phyloP scores from a whole-genome alignment of 1,140 invertebrate genomes.

The Danaus plexippus region DNA sequence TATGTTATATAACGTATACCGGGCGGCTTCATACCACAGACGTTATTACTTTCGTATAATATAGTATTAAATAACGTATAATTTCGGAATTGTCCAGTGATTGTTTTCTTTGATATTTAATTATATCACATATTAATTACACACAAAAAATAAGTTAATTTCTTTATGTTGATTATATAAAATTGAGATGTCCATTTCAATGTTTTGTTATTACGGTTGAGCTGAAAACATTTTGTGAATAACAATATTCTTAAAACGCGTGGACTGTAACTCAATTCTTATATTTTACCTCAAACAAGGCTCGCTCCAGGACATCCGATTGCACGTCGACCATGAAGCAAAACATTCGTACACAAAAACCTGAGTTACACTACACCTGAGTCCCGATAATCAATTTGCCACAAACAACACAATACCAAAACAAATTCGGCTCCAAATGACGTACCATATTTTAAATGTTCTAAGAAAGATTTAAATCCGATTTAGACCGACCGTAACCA shows the following conservation, averaged over 20 bases:
- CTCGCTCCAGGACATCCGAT: slow-evolving; percentile 13
- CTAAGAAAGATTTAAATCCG: slow-evolving; percentile 35
- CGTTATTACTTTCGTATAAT: too few relatives aligned
- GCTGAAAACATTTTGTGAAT: too few relatives aligned
- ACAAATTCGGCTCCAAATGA: slow-evolving; percentile 12
- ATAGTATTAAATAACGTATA: too few relatives aligned
- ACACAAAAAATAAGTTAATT: too few relatives aligned
- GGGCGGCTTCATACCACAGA: too few relatives aligned
- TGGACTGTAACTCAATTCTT: too few relatives aligned
- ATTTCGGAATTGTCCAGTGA: neutral
- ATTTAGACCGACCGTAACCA: slow-evolving; percentile 37
- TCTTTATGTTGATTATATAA: too few relatives aligned
- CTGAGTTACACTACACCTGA: slow-evolving; percentile 16
- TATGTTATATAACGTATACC: too few relatives aligned
- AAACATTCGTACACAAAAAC: slow-evolving; percentile 9
- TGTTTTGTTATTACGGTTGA: too few relatives aligned
- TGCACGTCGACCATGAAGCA: slow-evolving; percentile 19
- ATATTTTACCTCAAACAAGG: neutral
- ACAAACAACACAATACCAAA: slow-evolving; percentile 13
- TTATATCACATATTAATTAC: too few relatives aligned
- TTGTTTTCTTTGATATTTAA: slow-evolving; percentile 4
- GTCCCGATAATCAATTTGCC: slow-evolving; percentile 27
- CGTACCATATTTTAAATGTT: slow-evolving; percentile 16
- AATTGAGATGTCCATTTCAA: too few relatives aligned
- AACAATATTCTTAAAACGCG: too few relatives aligned